A percentile compares a stretch with the other conserved stretches of the same genome.
phyloP scores from a whole-genome alignment of 2,113 vertebrate genomes.

The Varanus salvator region DNA sequence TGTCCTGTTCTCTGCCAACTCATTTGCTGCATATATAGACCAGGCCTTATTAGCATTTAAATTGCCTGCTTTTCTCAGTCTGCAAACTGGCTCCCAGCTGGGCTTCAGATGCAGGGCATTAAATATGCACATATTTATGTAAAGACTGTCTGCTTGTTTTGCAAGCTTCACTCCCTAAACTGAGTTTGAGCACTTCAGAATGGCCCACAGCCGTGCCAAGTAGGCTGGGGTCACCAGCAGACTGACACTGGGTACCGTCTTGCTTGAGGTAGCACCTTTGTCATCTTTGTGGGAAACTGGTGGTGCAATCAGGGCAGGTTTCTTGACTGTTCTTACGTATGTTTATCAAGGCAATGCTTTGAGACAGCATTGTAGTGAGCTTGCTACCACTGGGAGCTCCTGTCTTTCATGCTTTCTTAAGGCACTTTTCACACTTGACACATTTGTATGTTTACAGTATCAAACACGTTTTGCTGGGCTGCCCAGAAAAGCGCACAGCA shows the following conservation, averaged over 20 bases:
- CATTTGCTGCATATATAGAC: not conserved
- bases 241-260: not conserved
- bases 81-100: not conserved
- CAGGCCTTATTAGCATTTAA: not conserved
- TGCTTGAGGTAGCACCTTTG: not conserved
- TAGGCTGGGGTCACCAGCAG: not conserved
- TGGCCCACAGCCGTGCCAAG: not conserved
- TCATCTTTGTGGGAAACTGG: not conserved
- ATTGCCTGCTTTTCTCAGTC: not conserved
- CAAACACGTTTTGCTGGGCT: constrained; percentile 8
- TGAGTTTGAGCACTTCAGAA: not conserved
- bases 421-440: not conserved
- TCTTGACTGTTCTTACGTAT: not conserved
- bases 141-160: not conserved
- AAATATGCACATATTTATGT: not conserved
- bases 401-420: not conserved
- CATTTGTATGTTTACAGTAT: not conserved
- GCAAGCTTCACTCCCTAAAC: not conserved
- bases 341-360: not conserved
- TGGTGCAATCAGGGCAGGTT: not conserved
- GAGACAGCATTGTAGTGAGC: not conserved
- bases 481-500: not conserved
- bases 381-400: not conserved
- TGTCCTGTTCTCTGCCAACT: not conserved
- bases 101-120: not conserved